phyloP scores from a whole-genome alignment of 1,140 invertebrate species.

The Eumaeus atala region DNA sequence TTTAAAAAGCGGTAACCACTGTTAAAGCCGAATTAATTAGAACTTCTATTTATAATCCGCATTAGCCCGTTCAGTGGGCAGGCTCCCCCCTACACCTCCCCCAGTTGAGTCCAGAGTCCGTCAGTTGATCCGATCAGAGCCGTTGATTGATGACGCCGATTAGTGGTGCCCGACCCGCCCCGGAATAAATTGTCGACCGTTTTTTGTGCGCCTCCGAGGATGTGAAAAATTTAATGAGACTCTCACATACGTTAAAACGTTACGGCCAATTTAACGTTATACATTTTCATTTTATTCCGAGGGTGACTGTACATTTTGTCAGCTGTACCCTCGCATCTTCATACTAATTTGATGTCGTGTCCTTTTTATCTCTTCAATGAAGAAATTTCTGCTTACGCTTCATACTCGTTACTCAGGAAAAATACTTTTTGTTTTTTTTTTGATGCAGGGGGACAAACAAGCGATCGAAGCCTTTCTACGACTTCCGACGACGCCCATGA shows the following conservation, averaged over 20 bases:
- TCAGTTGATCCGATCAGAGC: slow-evolving; percentile 61
- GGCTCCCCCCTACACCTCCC: slow-evolving; percentile 3
- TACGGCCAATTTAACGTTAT: not conserved
- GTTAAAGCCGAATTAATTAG: slow-evolving; percentile 1
- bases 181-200: slow-evolving; percentile 64
- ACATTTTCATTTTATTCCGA: no score
- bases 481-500: no score
- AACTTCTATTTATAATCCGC: slow-evolving; percentile 9
- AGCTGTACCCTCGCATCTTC: no score
- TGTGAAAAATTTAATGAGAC: slow-evolving; percentile 43
- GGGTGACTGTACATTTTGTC: no score
- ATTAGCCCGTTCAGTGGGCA: not conserved
- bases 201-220: slow-evolving; percentile 42
- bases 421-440: no score
- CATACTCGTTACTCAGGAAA: no score
- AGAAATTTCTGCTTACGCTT: no score
- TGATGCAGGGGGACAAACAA: no score
- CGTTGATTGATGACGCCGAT: slow-evolving; percentile 69
- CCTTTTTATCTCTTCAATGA: no score
- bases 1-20: no score
- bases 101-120: slow-evolving; percentile 24
- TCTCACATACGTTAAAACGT: slow-evolving; percentile 1
- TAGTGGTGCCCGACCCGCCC: slow-evolving; percentile 61
- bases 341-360: no score
- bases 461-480: no score